Evolutionary conservation across 2,113 vertebrate species (phyloP).

Genomic region (Pomatorhinus ruficollis): DNA sequence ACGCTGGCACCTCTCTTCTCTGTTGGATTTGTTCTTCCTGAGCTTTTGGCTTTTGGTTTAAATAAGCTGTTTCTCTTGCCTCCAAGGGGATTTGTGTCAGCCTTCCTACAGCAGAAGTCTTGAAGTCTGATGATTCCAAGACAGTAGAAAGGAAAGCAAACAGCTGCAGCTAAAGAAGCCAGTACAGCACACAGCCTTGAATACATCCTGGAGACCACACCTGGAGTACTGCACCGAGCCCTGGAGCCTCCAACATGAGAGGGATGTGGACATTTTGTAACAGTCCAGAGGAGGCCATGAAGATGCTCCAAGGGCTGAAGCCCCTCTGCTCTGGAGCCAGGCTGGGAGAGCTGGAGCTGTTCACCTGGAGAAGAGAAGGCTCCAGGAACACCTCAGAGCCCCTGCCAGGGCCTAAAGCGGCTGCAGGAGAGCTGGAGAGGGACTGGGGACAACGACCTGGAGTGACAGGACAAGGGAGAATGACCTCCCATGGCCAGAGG

Average conservation of each 20-base stretch:
- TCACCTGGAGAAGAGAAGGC: background rate
- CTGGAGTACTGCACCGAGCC: background rate
- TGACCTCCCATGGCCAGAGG: background rate
- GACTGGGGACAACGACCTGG: rapidly evolving
- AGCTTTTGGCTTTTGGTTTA: background rate
- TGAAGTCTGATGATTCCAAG: background rate
- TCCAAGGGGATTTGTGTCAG: background rate
- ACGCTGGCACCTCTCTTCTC: background rate
- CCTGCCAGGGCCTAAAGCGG: background rate
- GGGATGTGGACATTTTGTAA: background rate
- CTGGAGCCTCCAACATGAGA: background rate
- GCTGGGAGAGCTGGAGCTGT: background rate
- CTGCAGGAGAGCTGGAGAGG: background rate
- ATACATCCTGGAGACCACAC: background rate
- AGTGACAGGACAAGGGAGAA: background rate
- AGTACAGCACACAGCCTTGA: background rate
- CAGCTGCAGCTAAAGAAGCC: background rate
- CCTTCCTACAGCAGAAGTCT: background rate
- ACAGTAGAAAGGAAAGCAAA: background rate
- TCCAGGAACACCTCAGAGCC: background rate
- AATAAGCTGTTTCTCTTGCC: background rate
- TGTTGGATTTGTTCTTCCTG: background rate
- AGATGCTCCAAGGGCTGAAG: background rate
- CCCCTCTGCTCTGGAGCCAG: background rate
- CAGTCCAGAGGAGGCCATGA: rapidly evolving